A percentile compares a stretch with the other conserved stretches of the same genome.
Evolutionary conservation across 2,888 invertebrate genomes (phyloP).

Genomic region (Acanthoscelides obtectus): DNA sequence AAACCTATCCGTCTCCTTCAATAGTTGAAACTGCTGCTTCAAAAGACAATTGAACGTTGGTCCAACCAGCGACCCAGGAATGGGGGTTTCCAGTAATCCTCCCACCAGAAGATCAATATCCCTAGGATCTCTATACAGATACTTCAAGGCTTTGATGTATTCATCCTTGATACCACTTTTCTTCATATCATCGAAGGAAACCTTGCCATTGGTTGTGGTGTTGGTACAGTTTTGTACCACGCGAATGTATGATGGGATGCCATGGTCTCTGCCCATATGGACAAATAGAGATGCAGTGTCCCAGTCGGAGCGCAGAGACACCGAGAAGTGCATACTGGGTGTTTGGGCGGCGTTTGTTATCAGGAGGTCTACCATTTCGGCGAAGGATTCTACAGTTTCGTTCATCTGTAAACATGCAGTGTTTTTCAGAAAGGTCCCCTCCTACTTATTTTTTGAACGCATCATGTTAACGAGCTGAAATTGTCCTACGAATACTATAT

Average conservation of each 20-base stretch:
- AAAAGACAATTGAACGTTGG: conserved; percentile 85
- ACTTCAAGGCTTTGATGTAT: conserved; percentile 59
- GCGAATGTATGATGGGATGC: conserved; percentile 68
- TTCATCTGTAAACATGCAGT: conserved; percentile 49
- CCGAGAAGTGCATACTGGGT: conserved; percentile 54
- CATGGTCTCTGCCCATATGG: conserved; percentile 73
- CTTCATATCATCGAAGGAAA: conserved; percentile 51
- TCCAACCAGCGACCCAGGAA: conserved; percentile 78
- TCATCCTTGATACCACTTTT: conserved; percentile 54
- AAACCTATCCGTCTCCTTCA: conserved; percentile 76
- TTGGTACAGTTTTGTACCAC: conserved; percentile 63
- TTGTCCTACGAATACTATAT: no score
- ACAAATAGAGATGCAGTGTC: conserved; percentile 52
- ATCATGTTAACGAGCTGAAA: no score
- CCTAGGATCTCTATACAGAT: conserved; percentile 65
- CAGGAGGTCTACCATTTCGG: conserved; percentile 56
- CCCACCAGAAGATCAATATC: conserved; percentile 84
- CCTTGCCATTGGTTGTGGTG: conserved; percentile 25
- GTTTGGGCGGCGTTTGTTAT: conserved; percentile 60
- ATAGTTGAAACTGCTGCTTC: conserved; percentile 73
- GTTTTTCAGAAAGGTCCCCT: no score
- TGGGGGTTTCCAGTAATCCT: conserved; percentile 73
- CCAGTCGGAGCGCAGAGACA: conserved; percentile 43
- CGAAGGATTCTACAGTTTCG: conserved; percentile 49
- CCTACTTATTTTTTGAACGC: neutral